These are phyloP conservation scores for Scaptodrosophila latifasciaeformis DNA, from an alignment of 2,888 invertebrate genomes.

Conservation along the genomic window DNA sequence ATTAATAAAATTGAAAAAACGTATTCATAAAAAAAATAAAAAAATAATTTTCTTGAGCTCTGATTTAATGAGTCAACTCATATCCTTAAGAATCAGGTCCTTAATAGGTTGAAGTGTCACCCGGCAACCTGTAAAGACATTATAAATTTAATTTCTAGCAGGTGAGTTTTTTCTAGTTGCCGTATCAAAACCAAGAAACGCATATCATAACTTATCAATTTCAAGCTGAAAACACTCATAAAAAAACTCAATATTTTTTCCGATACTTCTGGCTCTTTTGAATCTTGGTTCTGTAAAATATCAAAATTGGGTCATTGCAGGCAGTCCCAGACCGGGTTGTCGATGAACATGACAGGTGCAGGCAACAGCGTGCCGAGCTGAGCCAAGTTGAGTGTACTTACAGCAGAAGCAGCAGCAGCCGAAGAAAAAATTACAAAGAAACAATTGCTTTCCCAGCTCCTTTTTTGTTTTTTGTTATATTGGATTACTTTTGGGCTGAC, in stretches of 20 bases:
- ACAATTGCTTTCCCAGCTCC: constrained; percentile 31
- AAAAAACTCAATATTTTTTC: no score
- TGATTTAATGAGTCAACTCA: no score
- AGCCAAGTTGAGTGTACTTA: constrained; percentile 30
- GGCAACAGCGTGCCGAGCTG: constrained; percentile 16
- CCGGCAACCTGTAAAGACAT: no score
- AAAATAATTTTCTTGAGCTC: no score
- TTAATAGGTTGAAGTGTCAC: no score
- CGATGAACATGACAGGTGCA: constrained; percentile 62
- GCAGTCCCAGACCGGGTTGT: constrained; percentile 34
- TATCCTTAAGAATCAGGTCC: no score
- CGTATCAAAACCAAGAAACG: constrained; percentile 36
- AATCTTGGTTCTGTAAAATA: no score
- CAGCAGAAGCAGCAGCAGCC: constrained; percentile 12
- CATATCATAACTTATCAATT: constrained; percentile 59
- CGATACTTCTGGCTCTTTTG: no score
- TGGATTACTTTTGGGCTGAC: constrained; percentile 1
- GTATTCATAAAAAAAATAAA: no score
- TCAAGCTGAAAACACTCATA: constrained; percentile 15
- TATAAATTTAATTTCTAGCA: constrained; percentile 31
- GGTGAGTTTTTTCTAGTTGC: constrained; percentile 52
- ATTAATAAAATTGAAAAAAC: no score
- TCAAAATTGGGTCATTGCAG: constrained; percentile 48
- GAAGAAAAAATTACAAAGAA: no score
- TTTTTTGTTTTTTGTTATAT: background rate